phyloP scores from a whole-genome alignment of 2,113 vertebrate genomes.

The Psammodynastes pulverulentus region DNA sequence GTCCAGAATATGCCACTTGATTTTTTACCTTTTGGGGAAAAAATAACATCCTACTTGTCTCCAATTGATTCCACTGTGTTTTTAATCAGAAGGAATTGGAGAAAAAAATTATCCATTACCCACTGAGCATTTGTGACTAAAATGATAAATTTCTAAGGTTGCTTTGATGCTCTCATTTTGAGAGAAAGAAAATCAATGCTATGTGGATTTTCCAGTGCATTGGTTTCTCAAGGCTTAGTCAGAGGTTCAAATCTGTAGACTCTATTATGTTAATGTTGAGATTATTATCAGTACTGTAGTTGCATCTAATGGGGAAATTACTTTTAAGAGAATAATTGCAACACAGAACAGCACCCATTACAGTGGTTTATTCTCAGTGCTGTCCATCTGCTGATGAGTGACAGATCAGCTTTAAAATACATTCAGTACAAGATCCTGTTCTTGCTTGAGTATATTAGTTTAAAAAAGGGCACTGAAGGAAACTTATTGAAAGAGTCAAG shows the following conservation, averaged over 20 bases:
- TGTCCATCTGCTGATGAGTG: background rate
- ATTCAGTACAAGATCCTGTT: background rate
- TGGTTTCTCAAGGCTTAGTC: background rate
- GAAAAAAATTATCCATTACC: background rate
- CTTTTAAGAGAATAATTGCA: background rate
- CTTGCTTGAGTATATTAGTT: constrained; percentile 1
- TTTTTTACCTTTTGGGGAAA: background rate
- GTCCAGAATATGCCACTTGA: background rate
- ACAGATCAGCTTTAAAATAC: background rate
- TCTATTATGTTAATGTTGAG: background rate
- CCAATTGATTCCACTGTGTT: background rate
- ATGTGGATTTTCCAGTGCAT: background rate
- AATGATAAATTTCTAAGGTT: background rate
- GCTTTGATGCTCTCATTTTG: background rate
- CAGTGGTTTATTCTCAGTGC: constrained; percentile 6
- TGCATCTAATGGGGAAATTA: background rate
- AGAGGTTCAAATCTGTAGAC: background rate
- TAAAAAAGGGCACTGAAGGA: background rate
- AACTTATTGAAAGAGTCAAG: background rate
- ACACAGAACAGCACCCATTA: background rate
- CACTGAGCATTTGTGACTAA: background rate
- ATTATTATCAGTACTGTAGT: background rate
- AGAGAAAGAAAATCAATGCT: background rate
- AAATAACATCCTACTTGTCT: background rate
- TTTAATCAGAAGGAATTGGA: background rate